Evolutionary conservation across 2,113 vertebrate genomes (phyloP).

Genomic region (Castor canadensis): DNA sequence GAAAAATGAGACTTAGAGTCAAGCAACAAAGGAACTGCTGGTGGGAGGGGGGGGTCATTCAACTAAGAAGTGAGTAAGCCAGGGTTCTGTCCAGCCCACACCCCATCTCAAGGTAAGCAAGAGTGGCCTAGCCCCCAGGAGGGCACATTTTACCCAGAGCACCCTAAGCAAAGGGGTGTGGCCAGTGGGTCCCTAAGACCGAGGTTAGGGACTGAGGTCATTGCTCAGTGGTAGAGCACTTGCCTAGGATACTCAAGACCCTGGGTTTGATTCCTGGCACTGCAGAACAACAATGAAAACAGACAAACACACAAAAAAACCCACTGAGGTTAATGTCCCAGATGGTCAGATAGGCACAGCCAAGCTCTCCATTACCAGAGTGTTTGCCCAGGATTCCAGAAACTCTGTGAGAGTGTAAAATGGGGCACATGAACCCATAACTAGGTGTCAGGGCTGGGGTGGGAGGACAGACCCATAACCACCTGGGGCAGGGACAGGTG

Average conservation of each 20-base stretch:
- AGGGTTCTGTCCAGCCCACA: neutral
- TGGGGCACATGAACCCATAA: neutral
- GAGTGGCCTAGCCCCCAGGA: neutral
- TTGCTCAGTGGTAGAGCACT: neutral
- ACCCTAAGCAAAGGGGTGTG: neutral
- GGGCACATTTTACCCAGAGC: neutral
- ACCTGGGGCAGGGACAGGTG: neutral
- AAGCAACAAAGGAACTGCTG: neutral
- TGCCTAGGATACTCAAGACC: neutral
- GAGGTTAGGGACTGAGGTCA: neutral
- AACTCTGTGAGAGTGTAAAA: neutral
- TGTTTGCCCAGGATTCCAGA: neutral
- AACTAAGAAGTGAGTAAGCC: neutral
- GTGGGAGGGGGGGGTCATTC: neutral
- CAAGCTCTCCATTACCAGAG: neutral
- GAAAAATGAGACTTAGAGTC: neutral
- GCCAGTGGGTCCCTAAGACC: neutral
- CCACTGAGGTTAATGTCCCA: neutral
- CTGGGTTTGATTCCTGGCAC: neutral
- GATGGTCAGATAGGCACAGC: neutral
- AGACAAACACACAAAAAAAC: neutral
- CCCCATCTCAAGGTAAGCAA: neutral
- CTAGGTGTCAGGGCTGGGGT: neutral
- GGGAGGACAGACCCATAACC: neutral
- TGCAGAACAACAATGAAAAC: neutral